Evolutionary conservation across 2,888 invertebrate species (phyloP), one percentile per base, ranked within the genome.

Genomic region (Pachliopta kotzebuea): DNA sequence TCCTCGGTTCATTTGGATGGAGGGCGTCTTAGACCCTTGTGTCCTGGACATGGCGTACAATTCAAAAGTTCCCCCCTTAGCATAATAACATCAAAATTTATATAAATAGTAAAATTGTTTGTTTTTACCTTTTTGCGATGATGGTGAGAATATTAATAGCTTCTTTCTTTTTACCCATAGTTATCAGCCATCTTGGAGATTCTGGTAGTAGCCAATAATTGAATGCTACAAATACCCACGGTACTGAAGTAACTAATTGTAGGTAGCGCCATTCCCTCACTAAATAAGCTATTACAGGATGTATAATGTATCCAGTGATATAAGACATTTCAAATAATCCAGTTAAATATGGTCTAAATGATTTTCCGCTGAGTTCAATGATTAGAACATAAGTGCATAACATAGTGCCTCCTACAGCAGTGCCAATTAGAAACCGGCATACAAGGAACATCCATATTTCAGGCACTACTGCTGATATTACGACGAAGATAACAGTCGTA

Each of bases 141-240:
- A 90, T 88, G 60, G 93, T 93, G n/a, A 96, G 81, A 0, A 95
- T 83, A 42, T 84, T 77, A 4, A 94, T 86, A 0, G 96, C 94
- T 71, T 93, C 88, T 31, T 93, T 93, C 62, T 93, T 90, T 67
- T 90, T 92, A 0, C 95, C 95, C 1, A 94, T 93, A 17, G 95
- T 94, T 54, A 96, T 91, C 11, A 96, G 86, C 96, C 96, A 96
- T 62, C 96, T 92, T 0, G 96, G 96, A 3, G 96, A 96, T 85
- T 96, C 96, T 0, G 96, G 96, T 62, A 96, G 85, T 9, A 95
- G 75, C 93, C 94, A 95, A 74, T 93, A 94, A 70, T 94, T 95
- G 0, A 91, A 81, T 50, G 94, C 79, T 7, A 95, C 88, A 45
- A 94, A 69, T 8, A 86, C 74, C 79, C 93, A 93, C 0, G 90